Evolutionary conservation across 2,888 invertebrate species (phyloP).

Genomic region (Pristionchus exspectatus): DNA sequence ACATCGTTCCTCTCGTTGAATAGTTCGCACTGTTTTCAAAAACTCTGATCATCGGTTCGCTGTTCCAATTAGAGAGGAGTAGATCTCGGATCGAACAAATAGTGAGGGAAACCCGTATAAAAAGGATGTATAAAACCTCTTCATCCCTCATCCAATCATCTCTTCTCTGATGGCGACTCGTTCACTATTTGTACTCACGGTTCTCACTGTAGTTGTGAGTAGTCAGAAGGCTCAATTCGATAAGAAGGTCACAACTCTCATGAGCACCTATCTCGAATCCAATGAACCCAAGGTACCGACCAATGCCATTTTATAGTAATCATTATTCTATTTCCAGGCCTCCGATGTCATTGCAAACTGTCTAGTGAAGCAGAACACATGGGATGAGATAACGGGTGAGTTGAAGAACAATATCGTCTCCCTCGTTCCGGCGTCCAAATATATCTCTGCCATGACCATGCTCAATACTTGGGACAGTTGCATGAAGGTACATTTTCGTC

Average conservation of each 20-base stretch:
- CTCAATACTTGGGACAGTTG: background rate
- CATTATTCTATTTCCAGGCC: background rate
- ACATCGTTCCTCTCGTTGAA: too few species aligned
- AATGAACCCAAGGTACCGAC: background rate
- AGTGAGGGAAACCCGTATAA: too few species aligned
- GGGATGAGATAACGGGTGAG: background rate
- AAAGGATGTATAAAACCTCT: too few species aligned
- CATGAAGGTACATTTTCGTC: background rate
- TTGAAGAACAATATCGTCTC: background rate
- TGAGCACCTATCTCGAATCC: background rate
- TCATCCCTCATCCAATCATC: too few species aligned
- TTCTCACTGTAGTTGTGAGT: background rate
- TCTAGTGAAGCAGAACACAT: background rate
- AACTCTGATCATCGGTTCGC: too few species aligned
- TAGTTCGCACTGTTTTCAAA: too few species aligned
- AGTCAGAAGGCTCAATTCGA: constrained; percentile 3
- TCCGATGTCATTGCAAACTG: background rate
- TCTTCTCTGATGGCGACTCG: too few species aligned
- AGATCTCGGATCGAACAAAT: too few species aligned
- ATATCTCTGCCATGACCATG: background rate
- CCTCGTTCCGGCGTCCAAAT: background rate
- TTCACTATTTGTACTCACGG: background rate
- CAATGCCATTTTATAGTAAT: background rate
- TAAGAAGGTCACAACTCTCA: background rate
- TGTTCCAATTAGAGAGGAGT: too few species aligned